A percentile compares a stretch with the other conserved stretches of the same genome.
These are phyloP conservation scores for Procavia capensis DNA, from an alignment of 2,113 vertebrate species.

Conservation along the genomic window DNA sequence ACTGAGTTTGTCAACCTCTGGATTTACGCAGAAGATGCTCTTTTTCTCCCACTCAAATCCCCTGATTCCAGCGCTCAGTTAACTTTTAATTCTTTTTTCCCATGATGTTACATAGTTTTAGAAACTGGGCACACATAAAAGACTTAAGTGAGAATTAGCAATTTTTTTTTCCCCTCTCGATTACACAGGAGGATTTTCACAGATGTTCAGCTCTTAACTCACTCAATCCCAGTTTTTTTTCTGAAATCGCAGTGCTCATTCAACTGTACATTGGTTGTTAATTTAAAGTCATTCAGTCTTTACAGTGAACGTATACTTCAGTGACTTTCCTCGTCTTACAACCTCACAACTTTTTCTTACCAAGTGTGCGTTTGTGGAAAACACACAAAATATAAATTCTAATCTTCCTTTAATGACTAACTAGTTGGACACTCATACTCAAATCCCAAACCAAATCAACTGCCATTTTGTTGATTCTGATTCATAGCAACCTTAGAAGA, in stretches of 20 bases:
- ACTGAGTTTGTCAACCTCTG: background rate
- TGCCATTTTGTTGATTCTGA: too few species aligned
- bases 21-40: background rate
- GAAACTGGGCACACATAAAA: background rate
- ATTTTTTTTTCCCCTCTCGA: background rate
- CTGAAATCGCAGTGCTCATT: conserved; percentile 14
- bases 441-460: too few species aligned
- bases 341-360: background rate
- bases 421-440: background rate
- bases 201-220: conserved; percentile 9
- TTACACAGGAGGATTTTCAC: background rate
- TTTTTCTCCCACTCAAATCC: background rate
- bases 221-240: background rate
- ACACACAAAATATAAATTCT: background rate
- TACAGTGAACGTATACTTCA: background rate
- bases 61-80: background rate
- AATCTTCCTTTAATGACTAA: background rate
- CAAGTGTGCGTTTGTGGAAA: background rate
- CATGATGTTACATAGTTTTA: background rate
- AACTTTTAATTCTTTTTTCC: background rate
- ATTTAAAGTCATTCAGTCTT: background rate
- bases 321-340: background rate
- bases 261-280: background rate
- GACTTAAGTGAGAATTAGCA: background rate
- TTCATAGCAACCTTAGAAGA: too few species aligned